phyloP scores from a whole-genome alignment of 2,888 invertebrate genomes.

The Nymphalis c-album region DNA sequence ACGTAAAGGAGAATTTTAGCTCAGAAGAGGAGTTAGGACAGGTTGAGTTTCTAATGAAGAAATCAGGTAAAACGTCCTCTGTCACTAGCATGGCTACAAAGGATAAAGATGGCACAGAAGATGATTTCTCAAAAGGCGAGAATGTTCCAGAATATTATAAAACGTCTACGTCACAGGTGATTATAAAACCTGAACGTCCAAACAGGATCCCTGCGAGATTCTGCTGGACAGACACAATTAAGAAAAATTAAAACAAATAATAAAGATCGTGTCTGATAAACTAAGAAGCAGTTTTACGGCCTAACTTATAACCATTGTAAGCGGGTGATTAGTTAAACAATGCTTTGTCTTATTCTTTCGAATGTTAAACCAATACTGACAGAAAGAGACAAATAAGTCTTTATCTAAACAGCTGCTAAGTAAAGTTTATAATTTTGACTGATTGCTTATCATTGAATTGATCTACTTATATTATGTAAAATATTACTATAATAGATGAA shows the following conservation, averaged over 20 bases:
- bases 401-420: too few species aligned
- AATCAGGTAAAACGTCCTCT: constrained; percentile 40
- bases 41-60: constrained; percentile 44
- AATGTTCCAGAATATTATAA: constrained; percentile 40
- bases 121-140: constrained; percentile 50
- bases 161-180: constrained; percentile 38
- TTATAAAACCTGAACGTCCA: constrained; percentile 51
- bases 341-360: too few species aligned
- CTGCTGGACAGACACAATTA: constrained; percentile 68
- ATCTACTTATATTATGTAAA: too few species aligned
- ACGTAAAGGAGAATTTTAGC: constrained; percentile 48
- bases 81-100: constrained; percentile 25
- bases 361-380: too few species aligned
- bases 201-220: constrained; percentile 62
- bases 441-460: too few species aligned
- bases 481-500: too few species aligned
- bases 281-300: too few species aligned
- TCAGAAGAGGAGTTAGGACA: constrained; percentile 58
- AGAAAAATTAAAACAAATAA: constrained; percentile 24
- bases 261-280: too few species aligned
- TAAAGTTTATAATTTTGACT: too few species aligned
- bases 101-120: constrained; percentile 27
- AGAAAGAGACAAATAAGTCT: too few species aligned
- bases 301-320: too few species aligned
- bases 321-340: too few species aligned